Conservation (phyloP, 2,888 invertebrate species). For the Ophioninae sp. region DNA sequence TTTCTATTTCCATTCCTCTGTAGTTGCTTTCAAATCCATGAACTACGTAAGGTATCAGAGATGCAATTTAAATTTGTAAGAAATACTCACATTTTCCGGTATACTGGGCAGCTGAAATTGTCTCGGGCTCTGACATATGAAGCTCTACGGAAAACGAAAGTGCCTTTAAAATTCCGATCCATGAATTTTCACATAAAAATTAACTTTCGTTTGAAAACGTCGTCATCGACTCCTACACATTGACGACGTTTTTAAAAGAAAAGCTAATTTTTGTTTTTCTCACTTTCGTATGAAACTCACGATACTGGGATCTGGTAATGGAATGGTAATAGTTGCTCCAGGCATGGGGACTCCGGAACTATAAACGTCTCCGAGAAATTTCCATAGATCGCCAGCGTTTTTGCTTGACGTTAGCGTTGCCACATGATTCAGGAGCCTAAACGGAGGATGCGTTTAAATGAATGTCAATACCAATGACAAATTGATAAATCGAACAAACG, state of each 20-base stretch:
- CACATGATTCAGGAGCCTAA: conserved; percentile 90
- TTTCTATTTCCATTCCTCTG: no score
- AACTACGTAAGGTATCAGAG: background rate
- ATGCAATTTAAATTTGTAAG: background rate
- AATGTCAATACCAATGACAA: background rate
- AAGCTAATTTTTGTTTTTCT: conserved; percentile 14
- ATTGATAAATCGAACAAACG: background rate
- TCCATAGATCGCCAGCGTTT: conserved; percentile 83
- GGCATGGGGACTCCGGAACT: conserved; percentile 87
- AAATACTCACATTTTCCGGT: conserved; percentile 94
- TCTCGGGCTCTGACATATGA: conserved; percentile 90
- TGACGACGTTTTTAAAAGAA: background rate
- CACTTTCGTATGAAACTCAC: conserved; percentile 79
- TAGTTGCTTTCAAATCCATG: background rate
- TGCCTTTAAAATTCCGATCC: background rate
- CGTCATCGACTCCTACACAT: background rate
- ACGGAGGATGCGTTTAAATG: background rate
- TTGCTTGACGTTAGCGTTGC: conserved; percentile 87
- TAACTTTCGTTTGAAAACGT: no score
- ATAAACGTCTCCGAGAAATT: conserved; percentile 87
- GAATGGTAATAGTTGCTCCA: conserved; percentile 85
- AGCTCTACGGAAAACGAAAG: conserved; percentile 83
- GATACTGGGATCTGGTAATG: conserved; percentile 82
- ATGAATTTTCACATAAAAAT: background rate
- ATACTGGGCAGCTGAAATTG: conserved; percentile 94